Evolutionary conservation across 2,888 invertebrate genomes (phyloP), one percentile per base, ranked within the genome.

Genomic region (Leucophenga maculata): DNA sequence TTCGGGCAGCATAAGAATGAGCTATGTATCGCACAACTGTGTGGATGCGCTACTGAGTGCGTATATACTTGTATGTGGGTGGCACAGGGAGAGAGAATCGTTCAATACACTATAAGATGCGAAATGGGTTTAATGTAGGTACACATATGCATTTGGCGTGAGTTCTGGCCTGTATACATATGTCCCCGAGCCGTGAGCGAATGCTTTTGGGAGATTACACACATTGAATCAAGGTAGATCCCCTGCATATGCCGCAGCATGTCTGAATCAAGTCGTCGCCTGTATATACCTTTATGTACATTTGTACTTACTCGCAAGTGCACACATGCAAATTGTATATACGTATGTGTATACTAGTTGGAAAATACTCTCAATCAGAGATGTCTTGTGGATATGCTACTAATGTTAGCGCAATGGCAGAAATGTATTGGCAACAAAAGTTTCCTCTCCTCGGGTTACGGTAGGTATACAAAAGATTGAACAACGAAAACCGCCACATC

Each of bases 361-460:
- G 22, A 32, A 6, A 32, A 31, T 31, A 26, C 14, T 66, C 59
- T 55, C 20, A 66, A 26, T n/a, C 46, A 60, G 14, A 20, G 9
- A n/a, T 66, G 39, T 39, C 39, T 39, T 39, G n/a, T 26, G 31
- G 18, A 57, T 55, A 39, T 50, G 26, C 55, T 20, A 55, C 18
- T 60, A 60, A 60, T 39, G 60, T 65, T 55, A 48, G 57, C 55
- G 54, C 46, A 54, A 16, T 69, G 68, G 55, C 70, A 72, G 71
- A 67, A 54, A 66, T 67, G 60, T 60, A 64, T 55, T 44, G 59
- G 32, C 48, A 48, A 64, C 31, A 73, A 77, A 69, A 77, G 71
- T 75, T 39, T 72, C 70, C 78, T 83, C 80, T 83, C 82, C 84
- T 82, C 79, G 78, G 86, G 84, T 83, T 66, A 76, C 74, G 74